These are phyloP conservation scores for Romanogobio albipinnatus DNA, from an alignment of 2,113 vertebrate species.

Conservation along the genomic window DNA sequence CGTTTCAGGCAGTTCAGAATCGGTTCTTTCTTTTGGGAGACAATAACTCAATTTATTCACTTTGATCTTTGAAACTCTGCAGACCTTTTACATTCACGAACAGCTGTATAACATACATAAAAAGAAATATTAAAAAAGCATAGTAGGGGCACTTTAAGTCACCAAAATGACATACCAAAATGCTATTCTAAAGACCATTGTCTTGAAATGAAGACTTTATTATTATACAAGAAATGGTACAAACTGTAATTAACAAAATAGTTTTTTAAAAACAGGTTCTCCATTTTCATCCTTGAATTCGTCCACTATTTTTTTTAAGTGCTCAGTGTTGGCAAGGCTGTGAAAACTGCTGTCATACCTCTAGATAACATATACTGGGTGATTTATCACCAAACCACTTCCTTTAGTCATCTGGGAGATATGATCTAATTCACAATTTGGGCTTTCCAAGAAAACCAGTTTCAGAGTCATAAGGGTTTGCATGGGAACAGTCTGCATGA, in stretches of 20 bases:
- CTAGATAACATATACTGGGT: not conserved
- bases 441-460: not conserved
- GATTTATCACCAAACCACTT: conserved; percentile 16
- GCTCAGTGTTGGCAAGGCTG: not conserved
- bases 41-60: no score
- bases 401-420: not conserved
- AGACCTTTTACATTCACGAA: no score
- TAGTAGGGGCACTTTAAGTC: no score
- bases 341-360: not conserved
- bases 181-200: not conserved
- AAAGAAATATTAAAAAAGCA: no score
- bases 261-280: not conserved
- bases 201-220: not conserved
- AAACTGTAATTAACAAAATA: no score
- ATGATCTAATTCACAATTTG: not conserved
- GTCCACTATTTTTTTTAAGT: not conserved
- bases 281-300: no score
- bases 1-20: no score
- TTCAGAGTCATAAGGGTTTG: not conserved
- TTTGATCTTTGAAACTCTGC: no score
- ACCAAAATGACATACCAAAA: no score
- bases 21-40: no score
- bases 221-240: no score
- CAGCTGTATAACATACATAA: no score
- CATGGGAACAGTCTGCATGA: not conserved